phyloP scores from a whole-genome alignment of 1,140 invertebrate species.

The Nasonia giraulti region DNA sequence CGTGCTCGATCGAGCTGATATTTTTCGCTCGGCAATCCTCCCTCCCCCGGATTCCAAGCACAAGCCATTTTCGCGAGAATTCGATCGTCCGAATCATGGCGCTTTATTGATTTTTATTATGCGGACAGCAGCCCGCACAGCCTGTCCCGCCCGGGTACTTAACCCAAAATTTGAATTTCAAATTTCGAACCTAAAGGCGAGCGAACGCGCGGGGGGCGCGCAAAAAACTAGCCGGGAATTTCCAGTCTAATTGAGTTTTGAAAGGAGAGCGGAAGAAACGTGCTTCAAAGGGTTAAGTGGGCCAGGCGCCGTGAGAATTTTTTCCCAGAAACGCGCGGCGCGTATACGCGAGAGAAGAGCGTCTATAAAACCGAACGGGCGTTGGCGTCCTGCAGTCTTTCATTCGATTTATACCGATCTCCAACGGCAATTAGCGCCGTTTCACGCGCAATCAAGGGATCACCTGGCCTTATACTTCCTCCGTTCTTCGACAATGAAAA shows the following conservation, averaged over 20 bases:
- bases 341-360: not conserved
- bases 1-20: too few species aligned
- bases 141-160: not conserved
- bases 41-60: too few species aligned
- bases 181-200: not conserved
- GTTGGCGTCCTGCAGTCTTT: not conserved
- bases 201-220: not conserved
- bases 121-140: not conserved
- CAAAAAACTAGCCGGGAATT: not conserved
- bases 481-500: not conserved
- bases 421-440: slow-evolving; percentile 14
- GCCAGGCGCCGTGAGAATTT: not conserved
- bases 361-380: not conserved
- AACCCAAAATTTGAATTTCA: slow-evolving; percentile 30
- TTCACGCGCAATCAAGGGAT: slow-evolving; percentile 1
- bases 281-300: slow-evolving; percentile 22
- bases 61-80: too few species aligned
- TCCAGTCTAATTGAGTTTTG: slow-evolving; percentile 31
- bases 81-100: not conserved
- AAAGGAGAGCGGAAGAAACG: slow-evolving; percentile 8
- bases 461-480: too few species aligned
- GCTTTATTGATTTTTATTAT: not conserved
- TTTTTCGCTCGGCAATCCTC: too few species aligned
- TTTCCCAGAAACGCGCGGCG: not conserved
- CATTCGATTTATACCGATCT: slow-evolving; percentile 18